Percentiles rank a stretch among this genome's conserved stretches.
Evolutionary conservation across 64 coral and sea anemone species (phyloP).

Genomic region (Orbicella faveolata): DNA sequence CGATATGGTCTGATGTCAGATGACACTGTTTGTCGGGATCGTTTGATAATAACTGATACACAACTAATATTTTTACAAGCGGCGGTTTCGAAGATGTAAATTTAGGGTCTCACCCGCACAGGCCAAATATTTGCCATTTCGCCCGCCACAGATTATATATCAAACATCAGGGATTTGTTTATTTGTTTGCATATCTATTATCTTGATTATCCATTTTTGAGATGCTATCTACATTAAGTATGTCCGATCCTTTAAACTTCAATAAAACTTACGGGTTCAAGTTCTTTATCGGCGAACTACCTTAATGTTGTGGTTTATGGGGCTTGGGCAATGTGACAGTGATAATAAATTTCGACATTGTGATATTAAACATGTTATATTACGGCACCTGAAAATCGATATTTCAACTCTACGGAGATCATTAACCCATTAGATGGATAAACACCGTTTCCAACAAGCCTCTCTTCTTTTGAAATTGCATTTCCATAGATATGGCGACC

Average conservation of each 20-base stretch:
- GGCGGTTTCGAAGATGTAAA: not conserved
- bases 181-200: conserved; percentile 46
- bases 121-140: conserved; percentile 10
- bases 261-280: not conserved
- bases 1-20: too few species aligned
- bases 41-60: not conserved
- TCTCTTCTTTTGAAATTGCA: not conserved
- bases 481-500: too few species aligned
- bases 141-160: conserved; percentile 9
- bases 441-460: not conserved
- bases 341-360: not conserved
- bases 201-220: conserved; percentile 49
- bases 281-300: conserved; percentile 3
- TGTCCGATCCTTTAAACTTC: conserved; percentile 14
- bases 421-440: not conserved
- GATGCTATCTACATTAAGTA: conserved; percentile 37
- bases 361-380: not conserved
- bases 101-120: not conserved
- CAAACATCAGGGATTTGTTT: conserved; percentile 29
- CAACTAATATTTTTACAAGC: not conserved
- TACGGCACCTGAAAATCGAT: not conserved
- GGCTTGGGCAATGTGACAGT: not conserved
- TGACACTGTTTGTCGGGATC: too few species aligned
- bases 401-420: not conserved
- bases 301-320: not conserved